Base-by-base conservation (phyloP, 1,140 invertebrate species). In the Cherax destructor region DNA sequence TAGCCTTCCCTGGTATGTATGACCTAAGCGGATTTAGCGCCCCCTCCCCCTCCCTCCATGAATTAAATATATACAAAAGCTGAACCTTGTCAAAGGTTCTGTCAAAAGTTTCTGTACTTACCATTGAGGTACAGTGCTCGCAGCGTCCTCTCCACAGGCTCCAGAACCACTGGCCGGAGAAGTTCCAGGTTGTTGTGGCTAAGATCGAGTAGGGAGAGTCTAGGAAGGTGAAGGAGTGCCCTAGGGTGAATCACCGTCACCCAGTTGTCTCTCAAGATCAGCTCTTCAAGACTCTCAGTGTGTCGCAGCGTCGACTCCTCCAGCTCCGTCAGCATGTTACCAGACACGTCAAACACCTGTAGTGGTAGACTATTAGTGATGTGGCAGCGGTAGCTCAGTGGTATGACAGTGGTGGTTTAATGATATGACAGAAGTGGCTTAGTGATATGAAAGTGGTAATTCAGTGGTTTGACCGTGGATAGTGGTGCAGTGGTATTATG, bases 321-420 rank as follows among this genome's bases (percentile, higher is more conserved):
- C 78, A 99, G 95, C 93, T 96, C 96, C 94, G 97, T 97, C 88
- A 99, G 96, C 94, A 97, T 97, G 95, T 99, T 99, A 87, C 96
- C 96, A 93, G 97, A 97, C 56, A 98, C 95, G 94, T 98, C 97
- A 47, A 99, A 95, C 21, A 97, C 94, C 79, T 96, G 95, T 13
- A 98, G 18, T 9, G 61, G 52, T 24, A 78, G 56, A 65, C 9
- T 3, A 16, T 9, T 59, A 59, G 56, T 59, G 56, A 3, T 59
- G 16, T 59, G 9, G 30, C 52, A 56, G 21, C 18, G 61, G 61
- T 18, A 18, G 6, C 5, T 2, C 16, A 65, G 61, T 65, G 61
- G 61, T 65, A 10, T 56, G 52, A 56, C 52, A 56, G 13, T 56
- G 2, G 30, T 41, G 30, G 30, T n/a, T n/a, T n/a, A n/a, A n/a